Evolutionary conservation across 2,888 invertebrate species (phyloP), one percentile per base, ranked within the genome.

Genomic region (Leucozona laternaria): DNA sequence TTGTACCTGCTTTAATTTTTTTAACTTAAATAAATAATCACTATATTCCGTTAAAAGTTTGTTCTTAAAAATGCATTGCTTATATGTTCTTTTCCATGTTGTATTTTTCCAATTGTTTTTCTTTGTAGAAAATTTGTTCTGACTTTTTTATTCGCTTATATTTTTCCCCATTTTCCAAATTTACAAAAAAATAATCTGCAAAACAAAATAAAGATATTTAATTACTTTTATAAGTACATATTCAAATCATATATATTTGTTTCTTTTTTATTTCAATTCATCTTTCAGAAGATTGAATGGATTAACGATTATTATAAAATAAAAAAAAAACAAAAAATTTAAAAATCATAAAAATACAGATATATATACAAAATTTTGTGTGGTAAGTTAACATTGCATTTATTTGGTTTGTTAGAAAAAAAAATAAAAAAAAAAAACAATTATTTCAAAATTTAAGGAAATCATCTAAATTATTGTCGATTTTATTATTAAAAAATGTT

Each of bases 261-360:
- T 90, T 91, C 89, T 79, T 91, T 91, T 90, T 88, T 90, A 89
- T 92, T 90, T 90, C 89, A 88, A 91, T 91, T 91, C 91, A 91
- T 91, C 91, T 91, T 92, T 91, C 92, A 92, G 92, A 92, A 92
- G 92, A 92, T 92, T 92, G 92, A 92, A 92, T 91, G 92, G 92
- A 92, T 92, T 90, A 90, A 91, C 90, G 91, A 89, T 90, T 89
- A 90, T 89, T 89, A 87, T 88, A 85, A 82, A 89, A 73, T 79
- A 79, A 88, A 88, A 58, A 31, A 60, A 66, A 73, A 81, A 88
- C 89, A 89, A 88, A 77, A 87, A 88, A 86, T 15, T 40, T 15
- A 87, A 86, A 89, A 89, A 75, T 84, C 76, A 89, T 86, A 78
- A 78, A 84, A 85, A 86, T 86, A 88, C 72, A 80, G 70, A 86